Percentiles rank a stretch among this genome's conserved stretches.
These are phyloP conservation scores for Noctua janthina DNA, from an alignment of 2,888 invertebrate genomes.

Conservation along the genomic window DNA sequence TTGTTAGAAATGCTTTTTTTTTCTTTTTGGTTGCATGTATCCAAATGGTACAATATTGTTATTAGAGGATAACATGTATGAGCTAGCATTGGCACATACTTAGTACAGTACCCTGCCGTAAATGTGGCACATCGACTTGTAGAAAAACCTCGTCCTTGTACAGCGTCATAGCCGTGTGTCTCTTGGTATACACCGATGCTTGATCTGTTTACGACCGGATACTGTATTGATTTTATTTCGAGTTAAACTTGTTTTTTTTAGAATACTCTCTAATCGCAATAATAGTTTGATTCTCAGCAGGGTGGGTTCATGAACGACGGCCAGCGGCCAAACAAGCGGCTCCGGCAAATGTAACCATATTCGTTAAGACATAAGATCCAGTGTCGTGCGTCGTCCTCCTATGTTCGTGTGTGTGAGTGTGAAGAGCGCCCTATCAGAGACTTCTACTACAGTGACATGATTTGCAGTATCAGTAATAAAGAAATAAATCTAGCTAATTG, in stretches of 20 bases:
- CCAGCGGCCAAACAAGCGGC: slow-evolving; percentile 89
- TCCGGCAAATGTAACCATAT: slow-evolving; percentile 84
- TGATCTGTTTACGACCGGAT: slow-evolving; percentile 11
- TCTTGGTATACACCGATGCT: neutral
- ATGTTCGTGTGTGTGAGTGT: slow-evolving; percentile 85
- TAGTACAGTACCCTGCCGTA: slow-evolving; percentile 8
- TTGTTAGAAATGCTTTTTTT: slow-evolving; percentile 28
- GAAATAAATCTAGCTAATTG: slow-evolving; percentile 88
- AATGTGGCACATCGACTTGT: slow-evolving; percentile 11
- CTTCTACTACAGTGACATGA: slow-evolving; percentile 83
- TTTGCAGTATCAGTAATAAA: slow-evolving; percentile 71
- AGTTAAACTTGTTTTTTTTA: slow-evolving; percentile 10
- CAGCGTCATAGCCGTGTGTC: no score
- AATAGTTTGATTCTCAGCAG: slow-evolving; percentile 71
- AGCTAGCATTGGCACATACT: slow-evolving; percentile 5
- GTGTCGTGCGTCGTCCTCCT: slow-evolving; percentile 80
- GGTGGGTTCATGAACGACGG: slow-evolving; percentile 89
- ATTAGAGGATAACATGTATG: slow-evolving; percentile 11
- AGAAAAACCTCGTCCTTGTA: neutral
- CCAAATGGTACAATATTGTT: slow-evolving; percentile 50
- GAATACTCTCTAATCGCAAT: slow-evolving; percentile 44
- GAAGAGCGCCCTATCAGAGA: slow-evolving; percentile 80
- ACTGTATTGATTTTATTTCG: slow-evolving; percentile 2
- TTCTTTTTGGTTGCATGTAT: slow-evolving; percentile 61
- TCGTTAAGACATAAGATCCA: slow-evolving; percentile 67